Evolutionary conservation across 2,797 vertebrate species (phyloP), one percentile per base, ranked within the genome.

Genomic region (Glyptemys insculpta): DNA sequence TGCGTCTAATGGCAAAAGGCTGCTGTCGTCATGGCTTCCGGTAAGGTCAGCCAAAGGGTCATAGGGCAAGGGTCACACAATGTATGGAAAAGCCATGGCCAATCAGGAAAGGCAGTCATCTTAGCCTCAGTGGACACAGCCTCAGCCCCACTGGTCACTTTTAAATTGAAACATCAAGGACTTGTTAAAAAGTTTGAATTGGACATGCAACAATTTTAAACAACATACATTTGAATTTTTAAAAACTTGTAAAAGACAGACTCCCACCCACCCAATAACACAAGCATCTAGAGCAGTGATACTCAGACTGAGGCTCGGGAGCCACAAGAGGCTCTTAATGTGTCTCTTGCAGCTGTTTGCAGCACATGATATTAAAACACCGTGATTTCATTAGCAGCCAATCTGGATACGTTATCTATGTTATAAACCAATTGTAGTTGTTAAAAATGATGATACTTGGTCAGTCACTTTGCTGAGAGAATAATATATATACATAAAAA

Each of bases 121-220:
- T 99, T 99, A 99, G 99, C 99, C 99, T 99, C 99, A 99, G 99
- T 99, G 99, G 99, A 99, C 99, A 99, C 99, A 99, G 99, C 99
- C 99, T 99, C 99, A 98, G 99, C 99, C 99, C 99, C 99, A 99
- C 99, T 99, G 99, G 99, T 99, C 99, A 99, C 99, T 99, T 99
- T 99, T 99, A 99, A 99, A 99, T 99, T 99, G 99, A 99, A 99
- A 99, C 99, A 99, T 99, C 99, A 99, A 99, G 99, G 99, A 99
- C 99, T 99, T 99, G 99, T 99, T 99, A 99, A 99, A 99, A 98
- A 98, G 99, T 99, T 99, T 98, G 99, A 99, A 99, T 99, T 99
- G 98, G 99, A 99, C 98, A 99, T 98, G 98, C 98, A 98, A 98
- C 98, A 98, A 98, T 97, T 98, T 98, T 98, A 98, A 98, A 98